Conservation (phyloP, 2,888 invertebrate species). For the Eurois occulta region DNA sequence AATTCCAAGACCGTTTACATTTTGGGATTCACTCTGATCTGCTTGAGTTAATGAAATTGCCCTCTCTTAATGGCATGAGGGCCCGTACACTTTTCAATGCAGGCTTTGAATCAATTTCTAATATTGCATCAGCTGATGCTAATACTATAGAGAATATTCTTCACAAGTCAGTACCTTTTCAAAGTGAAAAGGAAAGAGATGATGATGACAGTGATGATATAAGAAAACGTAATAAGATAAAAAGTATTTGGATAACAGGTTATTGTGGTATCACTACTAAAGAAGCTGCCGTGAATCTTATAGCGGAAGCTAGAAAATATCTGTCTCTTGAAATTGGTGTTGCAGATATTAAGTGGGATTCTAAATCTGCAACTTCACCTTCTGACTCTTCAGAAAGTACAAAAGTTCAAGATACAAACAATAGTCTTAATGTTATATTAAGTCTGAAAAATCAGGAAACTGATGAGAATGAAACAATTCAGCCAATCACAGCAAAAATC, state of each 20-base stretch:
- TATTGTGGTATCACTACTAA: slow-evolving; percentile 94
- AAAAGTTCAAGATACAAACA: slow-evolving; percentile 12
- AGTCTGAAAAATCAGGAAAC: slow-evolving; percentile 2
- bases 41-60: slow-evolving; percentile 96
- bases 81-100: slow-evolving; percentile 96
- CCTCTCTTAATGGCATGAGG: slow-evolving; percentile 95
- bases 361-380: slow-evolving; percentile 61
- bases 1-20: slow-evolving; percentile 98
- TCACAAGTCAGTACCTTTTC: slow-evolving; percentile 95
- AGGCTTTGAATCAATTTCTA: slow-evolving; percentile 94
- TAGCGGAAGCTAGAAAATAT: slow-evolving; percentile 94
- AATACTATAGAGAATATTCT: slow-evolving; percentile 94
- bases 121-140: slow-evolving; percentile 94
- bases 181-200: slow-evolving; percentile 94
- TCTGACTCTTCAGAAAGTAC: slow-evolving; percentile 30
- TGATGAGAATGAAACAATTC: neutral
- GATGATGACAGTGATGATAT: slow-evolving; percentile 92
- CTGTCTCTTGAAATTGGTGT: slow-evolving; percentile 94
- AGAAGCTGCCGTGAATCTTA: slow-evolving; percentile 95
- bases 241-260: slow-evolving; percentile 95
- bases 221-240: slow-evolving; percentile 92
- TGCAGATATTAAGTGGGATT: slow-evolving; percentile 92
- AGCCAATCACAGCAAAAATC: neutral
- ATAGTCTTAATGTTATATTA: neutral
- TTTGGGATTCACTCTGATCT: slow-evolving; percentile 98